Evolutionary conservation across 2,888 invertebrate species (phyloP).

Genomic region (Amphipyra tragopoginis): DNA sequence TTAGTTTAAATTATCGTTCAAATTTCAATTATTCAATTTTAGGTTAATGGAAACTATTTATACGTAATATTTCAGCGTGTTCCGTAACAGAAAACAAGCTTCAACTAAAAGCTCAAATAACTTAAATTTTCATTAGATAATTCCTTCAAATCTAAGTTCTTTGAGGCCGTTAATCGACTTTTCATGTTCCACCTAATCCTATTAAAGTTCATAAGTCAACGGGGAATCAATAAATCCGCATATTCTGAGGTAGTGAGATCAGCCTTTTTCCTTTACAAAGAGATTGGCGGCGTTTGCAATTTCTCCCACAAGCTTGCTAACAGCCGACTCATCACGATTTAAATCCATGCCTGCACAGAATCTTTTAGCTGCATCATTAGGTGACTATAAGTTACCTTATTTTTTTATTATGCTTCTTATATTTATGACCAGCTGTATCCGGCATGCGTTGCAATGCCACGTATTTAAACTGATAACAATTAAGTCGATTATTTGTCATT

Average conservation of each 20-base stretch:
- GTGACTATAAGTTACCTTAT: constrained; percentile 25
- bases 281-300: constrained; percentile 66
- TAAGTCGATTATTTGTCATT: no score
- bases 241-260: constrained; percentile 58
- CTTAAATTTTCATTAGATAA: no score
- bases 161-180: constrained; percentile 50
- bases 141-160: constrained; percentile 36
- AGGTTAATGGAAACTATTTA: no score
- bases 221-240: constrained; percentile 63
- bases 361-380: constrained; percentile 34
- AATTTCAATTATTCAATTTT: no score
- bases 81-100: no score
- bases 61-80: no score
- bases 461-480: no score
- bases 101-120: no score
- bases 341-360: constrained; percentile 52
- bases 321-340: constrained; percentile 64
- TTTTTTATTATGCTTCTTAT: constrained; percentile 6
- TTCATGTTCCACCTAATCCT: constrained; percentile 45
- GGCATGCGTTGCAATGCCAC: no score
- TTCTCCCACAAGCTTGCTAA: constrained; percentile 65
- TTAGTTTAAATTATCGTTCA: no score
- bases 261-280: constrained; percentile 67
- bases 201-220: constrained; percentile 57
- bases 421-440: no score